Base-by-base conservation (phyloP, 2,888 invertebrate species). In the Silvanus unidentatus region DNA sequence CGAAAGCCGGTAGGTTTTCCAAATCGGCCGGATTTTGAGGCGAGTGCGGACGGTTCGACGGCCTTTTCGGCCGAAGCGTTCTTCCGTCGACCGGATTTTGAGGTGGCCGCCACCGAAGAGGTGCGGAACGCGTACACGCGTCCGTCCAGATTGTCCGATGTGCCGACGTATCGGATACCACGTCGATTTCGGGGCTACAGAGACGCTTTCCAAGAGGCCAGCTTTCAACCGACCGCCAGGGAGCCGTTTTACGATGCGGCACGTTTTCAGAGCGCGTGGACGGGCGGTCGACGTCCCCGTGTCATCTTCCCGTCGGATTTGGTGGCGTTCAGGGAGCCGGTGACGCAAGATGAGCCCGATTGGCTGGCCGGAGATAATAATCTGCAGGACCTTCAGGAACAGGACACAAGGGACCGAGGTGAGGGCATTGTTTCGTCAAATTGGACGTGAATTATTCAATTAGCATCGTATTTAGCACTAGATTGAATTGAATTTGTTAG, bases 341-440 rank as follows among this genome's bases (percentile, higher is more conserved):
- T 47, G 12, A 52, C 51, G 22, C 62, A 60, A 42, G 66, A 64
- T 9, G 66, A 68, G 27, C 57, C 62, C 1, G 68, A 68, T 43
- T 70, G 66, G 64, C 53, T 71, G 39, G 62, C 62, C n/a, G 64
- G 61, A 11, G 67, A 66, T 49, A 65, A 61, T 12, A 77, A 75
- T 49, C 65, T 84, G 35, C 85, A 85, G 72, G 84, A 85, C 59
- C 71, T 72, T n/a, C 70, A 71, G 45, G 65, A 62, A 49, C 55
- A 60, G 43, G 66, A 62, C 43, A 77, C 78, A 57, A 75, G 80
- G 52, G 84, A 84, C 59, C 76, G 82, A 76, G 84, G 84, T 84
- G 71, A 75, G 80, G 72, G n/a, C n/a, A 44, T 40, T 30, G 13
- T n/a, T n/a, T n/a, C n/a, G n/a, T n/a, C n/a, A n/a, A 22, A 22